phyloP scores from a whole-genome alignment of 1,140 invertebrate species.

The Latrodectus geometricus region DNA sequence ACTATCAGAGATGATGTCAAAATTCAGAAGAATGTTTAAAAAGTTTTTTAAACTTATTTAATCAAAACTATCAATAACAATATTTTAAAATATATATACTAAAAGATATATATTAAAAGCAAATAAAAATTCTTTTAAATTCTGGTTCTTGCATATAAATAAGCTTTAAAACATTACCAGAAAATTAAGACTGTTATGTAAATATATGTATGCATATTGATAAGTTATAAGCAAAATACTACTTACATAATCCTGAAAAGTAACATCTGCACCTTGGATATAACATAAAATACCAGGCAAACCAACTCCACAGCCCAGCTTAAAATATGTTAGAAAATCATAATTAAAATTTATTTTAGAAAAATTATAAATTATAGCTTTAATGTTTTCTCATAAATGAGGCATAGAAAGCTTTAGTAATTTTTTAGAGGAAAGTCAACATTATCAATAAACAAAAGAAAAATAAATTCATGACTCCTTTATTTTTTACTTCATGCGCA shows the following conservation, averaged over 20 bases:
- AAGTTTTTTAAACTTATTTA: too few relatives aligned
- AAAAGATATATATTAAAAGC: too few relatives aligned
- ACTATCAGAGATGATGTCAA: too few relatives aligned
- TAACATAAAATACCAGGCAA: slow-evolving; percentile 82
- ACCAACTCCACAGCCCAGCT: slow-evolving; percentile 89
- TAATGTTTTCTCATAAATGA: background rate
- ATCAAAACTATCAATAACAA: too few relatives aligned
- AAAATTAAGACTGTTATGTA: too few relatives aligned
- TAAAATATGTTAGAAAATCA: slow-evolving; percentile 72
- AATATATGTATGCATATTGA: too few relatives aligned
- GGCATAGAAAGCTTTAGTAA: background rate
- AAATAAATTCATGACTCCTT: background rate
- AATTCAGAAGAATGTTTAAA: too few relatives aligned
- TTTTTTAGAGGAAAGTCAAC: background rate
- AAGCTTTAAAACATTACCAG: too few relatives aligned
- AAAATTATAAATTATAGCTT: background rate
- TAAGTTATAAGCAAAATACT: too few relatives aligned
- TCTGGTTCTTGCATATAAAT: too few relatives aligned
- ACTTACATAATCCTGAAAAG: slow-evolving; percentile 93
- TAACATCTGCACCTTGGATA: slow-evolving; percentile 76
- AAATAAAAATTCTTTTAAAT: too few relatives aligned
- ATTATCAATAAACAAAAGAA: background rate
- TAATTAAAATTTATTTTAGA: background rate
- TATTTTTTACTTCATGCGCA: background rate
- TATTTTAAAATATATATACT: too few relatives aligned